These are phyloP conservation scores for Drosophila ustulata DNA, from an alignment of 2,888 invertebrate genomes.

Conservation along the genomic window DNA sequence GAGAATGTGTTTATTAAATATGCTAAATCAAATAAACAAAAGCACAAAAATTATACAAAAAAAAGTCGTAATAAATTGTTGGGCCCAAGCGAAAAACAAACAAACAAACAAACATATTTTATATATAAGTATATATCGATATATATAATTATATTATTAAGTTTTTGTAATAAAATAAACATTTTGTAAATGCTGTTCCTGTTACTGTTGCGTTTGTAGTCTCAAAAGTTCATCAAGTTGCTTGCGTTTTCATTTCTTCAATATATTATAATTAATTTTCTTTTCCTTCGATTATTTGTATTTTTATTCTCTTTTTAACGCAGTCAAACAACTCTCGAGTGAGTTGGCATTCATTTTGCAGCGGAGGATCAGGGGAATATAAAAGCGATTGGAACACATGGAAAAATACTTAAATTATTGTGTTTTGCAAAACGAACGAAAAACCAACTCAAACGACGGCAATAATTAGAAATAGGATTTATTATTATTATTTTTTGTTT, in stretches of 20 bases:
- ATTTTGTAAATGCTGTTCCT: constrained; percentile 79
- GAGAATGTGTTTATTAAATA: constrained; percentile 14
- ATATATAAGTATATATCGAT: constrained; percentile 2
- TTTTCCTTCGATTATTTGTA: constrained; percentile 4
- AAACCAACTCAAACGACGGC: constrained; percentile 18
- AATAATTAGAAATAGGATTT: constrained; percentile 16
- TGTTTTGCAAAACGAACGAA: constrained; percentile 11
- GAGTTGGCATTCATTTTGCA: constrained; percentile 18
- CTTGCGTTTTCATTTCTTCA: constrained; percentile 26
- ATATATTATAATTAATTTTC: constrained; percentile 12
- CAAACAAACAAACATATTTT: constrained; percentile 13
- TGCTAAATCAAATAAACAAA: constrained; percentile 37
- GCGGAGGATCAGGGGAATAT: background rate
- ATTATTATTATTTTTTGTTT: constrained; percentile 1
- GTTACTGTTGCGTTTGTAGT: constrained; percentile 80
- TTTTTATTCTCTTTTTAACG: background rate
- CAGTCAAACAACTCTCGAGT: constrained; percentile 38
- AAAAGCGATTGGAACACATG: constrained; percentile 38
- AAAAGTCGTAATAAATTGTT: constrained; percentile 49
- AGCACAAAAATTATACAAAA: constrained; percentile 37
- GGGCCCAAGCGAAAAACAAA: constrained; percentile 37
- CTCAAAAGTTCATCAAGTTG: constrained; percentile 72
- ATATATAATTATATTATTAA: constrained; percentile 18
- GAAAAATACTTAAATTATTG: constrained; percentile 37
- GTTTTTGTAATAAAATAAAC: constrained; percentile 53